Evolutionary conservation across 2,113 vertebrate genomes (phyloP), one percentile per base, ranked within the genome.

Genomic region (Labeo rohita): DNA sequence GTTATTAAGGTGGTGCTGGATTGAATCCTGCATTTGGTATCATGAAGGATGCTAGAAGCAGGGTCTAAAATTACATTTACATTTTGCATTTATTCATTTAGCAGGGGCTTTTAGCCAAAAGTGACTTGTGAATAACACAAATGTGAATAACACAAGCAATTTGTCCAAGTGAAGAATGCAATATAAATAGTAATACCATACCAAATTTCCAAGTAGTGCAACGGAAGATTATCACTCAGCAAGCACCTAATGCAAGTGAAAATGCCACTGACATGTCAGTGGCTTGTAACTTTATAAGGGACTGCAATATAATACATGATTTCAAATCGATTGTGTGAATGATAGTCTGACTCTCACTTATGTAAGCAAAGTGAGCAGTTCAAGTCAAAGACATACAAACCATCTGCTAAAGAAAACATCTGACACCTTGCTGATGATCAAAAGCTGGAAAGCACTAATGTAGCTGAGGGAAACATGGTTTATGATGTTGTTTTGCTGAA

Each of bases 401-500:
- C 7, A 0, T 39, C 15, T 68, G 34, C 50, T 61, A 18, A 80
- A 80, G 77, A 80, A 80, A 36, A 78, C 4, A 77, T 77, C 77
- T 61, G 77, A 39, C 52, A 43, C 23, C 8, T 39, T 21, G 23
- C 28, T 56, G 13, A 9, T 16, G 28, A 79, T 79, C 50, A 36
- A 79, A 56, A n/a, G 34, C 76, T 59, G 1, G 36, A 79, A 61
- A 59, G 77, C 77, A 43, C n/a, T 76, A 16, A 76, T 15, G 47
- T 28, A 28, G 73, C 36, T 80, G 52, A 54, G 73, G 39, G n/a
- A 50, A 50, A 73, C n/a, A n/a, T 11, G 4, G 34, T 74, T 74
- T n/a, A 77, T 50, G 72, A 65, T 65, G 18, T 45, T 84, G 18
- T 84, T 72, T 77, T 66, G 16, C 72, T 66, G 50, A 59, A 75